Evolutionary conservation across 2,797 vertebrate genomes (phyloP), one percentile per base, ranked within the genome.

Genomic region (Percopsis omiscomaycus): DNA sequence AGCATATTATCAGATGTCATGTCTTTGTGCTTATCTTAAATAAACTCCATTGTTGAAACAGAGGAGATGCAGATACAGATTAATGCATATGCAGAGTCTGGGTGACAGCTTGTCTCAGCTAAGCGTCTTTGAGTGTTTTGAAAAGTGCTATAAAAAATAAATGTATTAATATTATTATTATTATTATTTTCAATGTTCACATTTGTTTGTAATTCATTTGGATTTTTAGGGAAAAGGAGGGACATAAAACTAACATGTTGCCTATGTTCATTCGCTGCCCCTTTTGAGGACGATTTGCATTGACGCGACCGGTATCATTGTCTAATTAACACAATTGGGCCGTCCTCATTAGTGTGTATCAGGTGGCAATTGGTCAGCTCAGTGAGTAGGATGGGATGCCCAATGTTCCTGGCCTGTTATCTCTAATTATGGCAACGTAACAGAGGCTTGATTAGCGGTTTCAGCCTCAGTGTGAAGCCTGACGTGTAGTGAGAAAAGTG

Each of bases 401-500:
- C 88, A 81, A 89, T 61, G 88, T 90, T 86, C 79, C 64, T 62
- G 57, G 67, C 63, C 80, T 77, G 81, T 87, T 86, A 89, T 88
- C 80, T 88, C 77, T 84, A 82, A 88, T 88, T 85, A 83, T 75
- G 12, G 74, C 84, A 59, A 75, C 64, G 80, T 82, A 68, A 73
- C 75, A 66, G 68, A 52, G 72, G 68, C 78, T 74, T 88, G 83
- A 90, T 90, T 86, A 89, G 82, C 84, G 86, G 85, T 89, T 85
- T 66, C 73, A 76, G 74, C 60, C 70, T 61, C 49, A 9, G 51
- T 57, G 74, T 58, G 56, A 53, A 11, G 45, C 79, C 84, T 77
- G 66, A 87, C 81, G 66, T 80, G 69, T 66, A 71, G 65, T 78
- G 67, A 69, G 71, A 73, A 71, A 84, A 84, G 75, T n/a, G 55